A percentile compares a stretch with the other conserved stretches of the same genome.
Conservation (phyloP, 2,113 vertebrate genomes). For the Equus quagga region DNA sequence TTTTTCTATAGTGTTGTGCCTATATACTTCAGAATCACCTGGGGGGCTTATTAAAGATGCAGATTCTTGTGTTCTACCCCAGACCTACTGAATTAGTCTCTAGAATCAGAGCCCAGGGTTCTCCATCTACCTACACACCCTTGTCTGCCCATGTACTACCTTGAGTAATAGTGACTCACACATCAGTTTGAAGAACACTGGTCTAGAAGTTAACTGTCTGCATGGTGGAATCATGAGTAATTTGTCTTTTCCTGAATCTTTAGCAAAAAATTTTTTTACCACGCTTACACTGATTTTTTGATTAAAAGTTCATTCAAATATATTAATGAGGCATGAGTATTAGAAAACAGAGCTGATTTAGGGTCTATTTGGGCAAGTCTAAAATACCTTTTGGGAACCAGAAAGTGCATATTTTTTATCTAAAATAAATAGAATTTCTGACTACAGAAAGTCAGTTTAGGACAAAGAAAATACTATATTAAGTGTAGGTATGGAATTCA, state of each 20-base stretch:
- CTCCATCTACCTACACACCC: background rate
- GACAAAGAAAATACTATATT: slow-evolving; percentile 16
- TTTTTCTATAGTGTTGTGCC: background rate
- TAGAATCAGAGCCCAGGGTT: background rate
- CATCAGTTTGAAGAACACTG: background rate
- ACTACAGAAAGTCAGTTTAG: background rate
- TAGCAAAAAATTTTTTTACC: background rate
- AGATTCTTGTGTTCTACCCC: background rate
- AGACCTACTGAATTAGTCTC: background rate
- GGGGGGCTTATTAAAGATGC: background rate
- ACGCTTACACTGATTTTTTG: background rate
- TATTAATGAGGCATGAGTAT: background rate
- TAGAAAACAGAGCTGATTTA: slow-evolving; percentile 33
- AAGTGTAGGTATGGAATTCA: background rate
- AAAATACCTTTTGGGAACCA: slow-evolving; percentile 41
- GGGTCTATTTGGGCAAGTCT: background rate
- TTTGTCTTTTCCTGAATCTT: background rate
- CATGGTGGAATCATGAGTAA: background rate
- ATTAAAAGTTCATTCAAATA: slow-evolving; percentile 43
- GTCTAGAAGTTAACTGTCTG: background rate
- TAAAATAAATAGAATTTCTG: slow-evolving; percentile 45
- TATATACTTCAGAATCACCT: background rate
- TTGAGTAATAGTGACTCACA: background rate
- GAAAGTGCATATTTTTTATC: background rate
- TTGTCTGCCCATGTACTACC: background rate